phyloP scores from a whole-genome alignment of 2,113 vertebrate genomes.

The Prolemur simus region DNA sequence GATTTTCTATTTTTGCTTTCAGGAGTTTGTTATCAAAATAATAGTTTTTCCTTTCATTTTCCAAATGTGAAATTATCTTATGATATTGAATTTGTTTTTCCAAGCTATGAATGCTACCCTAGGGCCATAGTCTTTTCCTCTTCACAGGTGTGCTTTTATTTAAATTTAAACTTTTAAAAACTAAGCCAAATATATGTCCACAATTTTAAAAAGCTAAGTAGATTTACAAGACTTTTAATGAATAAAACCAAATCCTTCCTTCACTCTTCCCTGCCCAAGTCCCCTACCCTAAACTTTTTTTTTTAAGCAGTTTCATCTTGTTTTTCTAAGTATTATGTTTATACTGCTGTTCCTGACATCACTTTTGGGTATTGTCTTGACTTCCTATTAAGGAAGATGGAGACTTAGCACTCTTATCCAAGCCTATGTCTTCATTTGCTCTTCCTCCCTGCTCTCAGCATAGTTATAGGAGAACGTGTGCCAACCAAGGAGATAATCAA shows the following conservation, averaged over 20 bases:
- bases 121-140: background rate
- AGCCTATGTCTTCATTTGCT: background rate
- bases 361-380: background rate
- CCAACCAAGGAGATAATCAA: background rate
- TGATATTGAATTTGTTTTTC: conserved; percentile 10
- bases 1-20: background rate
- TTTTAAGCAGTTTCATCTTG: background rate
- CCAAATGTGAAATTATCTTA: background rate
- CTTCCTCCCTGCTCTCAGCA: background rate
- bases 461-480: background rate
- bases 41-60: background rate
- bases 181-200: background rate
- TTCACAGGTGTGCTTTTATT: background rate
- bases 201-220: background rate
- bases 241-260: background rate
- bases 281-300: background rate
- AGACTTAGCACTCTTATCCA: background rate
- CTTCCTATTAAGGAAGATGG: background rate
- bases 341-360: background rate
- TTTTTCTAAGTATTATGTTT: background rate
- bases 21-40: background rate
- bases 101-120: background rate
- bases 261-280: background rate
- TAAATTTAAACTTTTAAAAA: background rate
- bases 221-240: background rate